Evolutionary conservation across 2,797 vertebrate genomes (phyloP), one percentile per base, ranked within the genome.

Genomic region (Hypotaenidia philippensis): DNA sequence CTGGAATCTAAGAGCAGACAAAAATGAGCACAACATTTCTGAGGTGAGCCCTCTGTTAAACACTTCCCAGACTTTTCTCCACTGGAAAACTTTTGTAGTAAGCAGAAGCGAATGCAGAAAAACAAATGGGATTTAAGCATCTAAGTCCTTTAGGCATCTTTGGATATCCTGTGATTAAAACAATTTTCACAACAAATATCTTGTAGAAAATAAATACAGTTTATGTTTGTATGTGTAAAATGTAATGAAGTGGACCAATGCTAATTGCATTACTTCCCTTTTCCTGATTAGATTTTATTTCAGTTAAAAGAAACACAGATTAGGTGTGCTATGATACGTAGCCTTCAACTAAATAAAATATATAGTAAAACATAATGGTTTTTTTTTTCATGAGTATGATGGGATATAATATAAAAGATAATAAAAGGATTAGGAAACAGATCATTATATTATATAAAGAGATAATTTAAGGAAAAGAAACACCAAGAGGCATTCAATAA

Each of bases 51-150:
- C 50, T 59, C 84, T 79, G 66, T 68, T 85, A 96, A 96, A 94
- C 27, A 44, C 68, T 91, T 94, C 75, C 36, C 40, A 94, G 88
- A 89, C 66, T 69, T 92, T 80, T 85, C 74, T 90, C 31, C 68
- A 70, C 27, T 53, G 89, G 36, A 89, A 87, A 94, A 90, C 40
- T 87, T 70, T 65, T 82, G 34, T 66, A 94, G 31, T 59, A 80
- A 87, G 47, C 59, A 96, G 74, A 94, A 84, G 41, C 53, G 89
- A 94, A 92, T 36, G 59, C 64, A 90, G 55, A 93, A 94, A 93
- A 88, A 59, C 17, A 89, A 94, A 77, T 0, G 11, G 12, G 32
- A 84, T 90, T 84, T 87, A 32, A 84, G 8, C 11, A 69, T 65
- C 27, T 32, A 78, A 88, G 15, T 69, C 31, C 79, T 91, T 83